These are phyloP conservation scores for Nothoprocta pentlandii DNA, from an alignment of 2,113 vertebrate species.

Conservation along the genomic window DNA sequence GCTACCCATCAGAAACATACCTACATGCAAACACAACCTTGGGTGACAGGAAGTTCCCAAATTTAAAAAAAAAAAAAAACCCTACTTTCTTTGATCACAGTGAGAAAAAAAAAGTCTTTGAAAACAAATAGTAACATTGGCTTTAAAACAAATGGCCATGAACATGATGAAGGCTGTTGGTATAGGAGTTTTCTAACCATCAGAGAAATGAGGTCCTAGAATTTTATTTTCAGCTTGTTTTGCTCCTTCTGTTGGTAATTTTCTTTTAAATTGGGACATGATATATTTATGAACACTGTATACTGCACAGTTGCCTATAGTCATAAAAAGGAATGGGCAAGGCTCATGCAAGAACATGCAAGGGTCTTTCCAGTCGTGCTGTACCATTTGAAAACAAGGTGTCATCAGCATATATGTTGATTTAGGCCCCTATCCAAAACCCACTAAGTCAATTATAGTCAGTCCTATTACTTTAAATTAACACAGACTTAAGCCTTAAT, in stretches of 20 bases:
- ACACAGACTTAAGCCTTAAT: neutral
- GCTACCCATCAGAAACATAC: neutral
- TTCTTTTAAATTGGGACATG: neutral
- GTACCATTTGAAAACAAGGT: neutral
- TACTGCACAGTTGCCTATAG: neutral
- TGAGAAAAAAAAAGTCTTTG: neutral
- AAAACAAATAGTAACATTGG: neutral
- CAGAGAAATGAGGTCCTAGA: neutral
- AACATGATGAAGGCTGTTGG: neutral
- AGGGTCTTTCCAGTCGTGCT: neutral
- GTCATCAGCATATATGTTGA: neutral
- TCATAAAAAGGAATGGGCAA: neutral
- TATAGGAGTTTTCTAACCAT: neutral
- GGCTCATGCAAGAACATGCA: neutral
- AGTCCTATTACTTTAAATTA: neutral
- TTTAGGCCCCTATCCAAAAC: neutral
- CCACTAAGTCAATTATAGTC: neutral
- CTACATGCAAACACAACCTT: neutral
- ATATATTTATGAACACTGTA: neutral
- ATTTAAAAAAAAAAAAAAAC: neutral
- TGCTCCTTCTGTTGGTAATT: neutral
- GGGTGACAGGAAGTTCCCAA: neutral
- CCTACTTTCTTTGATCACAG: neutral
- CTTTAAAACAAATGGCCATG: neutral
- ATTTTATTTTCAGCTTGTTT: neutral